These are phyloP conservation scores for Helleia helle DNA, from an alignment of 2,888 invertebrate genomes.

Conservation along the genomic window DNA sequence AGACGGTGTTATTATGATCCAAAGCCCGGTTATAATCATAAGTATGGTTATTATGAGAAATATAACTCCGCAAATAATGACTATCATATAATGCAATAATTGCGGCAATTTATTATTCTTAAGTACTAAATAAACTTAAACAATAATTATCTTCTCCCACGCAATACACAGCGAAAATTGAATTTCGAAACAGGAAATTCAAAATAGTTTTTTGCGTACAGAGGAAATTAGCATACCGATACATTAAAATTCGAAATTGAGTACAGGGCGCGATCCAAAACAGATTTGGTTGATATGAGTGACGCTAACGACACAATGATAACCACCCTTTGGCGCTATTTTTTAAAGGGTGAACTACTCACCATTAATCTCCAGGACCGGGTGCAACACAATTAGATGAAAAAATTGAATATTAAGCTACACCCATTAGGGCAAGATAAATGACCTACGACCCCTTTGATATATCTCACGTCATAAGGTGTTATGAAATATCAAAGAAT, in stretches of 20 bases:
- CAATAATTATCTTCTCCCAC: not conserved
- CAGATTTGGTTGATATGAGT: slow-evolving; percentile 53
- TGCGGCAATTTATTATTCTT: not conserved
- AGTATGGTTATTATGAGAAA: too few relatives aligned
- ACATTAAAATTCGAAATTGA: slow-evolving; percentile 28
- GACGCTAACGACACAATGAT: slow-evolving; percentile 62
- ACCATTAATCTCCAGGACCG: slow-evolving; percentile 47
- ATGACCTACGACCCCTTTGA: slow-evolving; percentile 20
- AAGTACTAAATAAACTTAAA: not conserved
- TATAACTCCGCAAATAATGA: too few relatives aligned
- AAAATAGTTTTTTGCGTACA: slow-evolving; percentile 5
- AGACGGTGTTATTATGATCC: too few relatives aligned
- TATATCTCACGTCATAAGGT: slow-evolving; percentile 2
- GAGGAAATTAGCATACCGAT: slow-evolving; percentile 16
- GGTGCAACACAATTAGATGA: slow-evolving; percentile 37
- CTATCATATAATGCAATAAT: too few relatives aligned
- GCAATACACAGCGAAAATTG: slow-evolving; percentile 19
- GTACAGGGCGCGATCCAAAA: slow-evolving; percentile 30
- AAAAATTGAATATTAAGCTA: slow-evolving; percentile 45
- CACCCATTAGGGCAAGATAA: slow-evolving; percentile 34
- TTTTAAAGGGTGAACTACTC: slow-evolving; percentile 39
- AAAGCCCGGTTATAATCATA: too few relatives aligned
- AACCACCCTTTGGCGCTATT: slow-evolving; percentile 49
- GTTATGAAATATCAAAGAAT: not conserved
- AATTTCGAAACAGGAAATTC: slow-evolving; percentile 10